Percentiles rank a stretch among this genome's conserved stretches.
Evolutionary conservation across 2,888 invertebrate genomes (phyloP).

Genomic region (Tenthredo mesomela): DNA sequence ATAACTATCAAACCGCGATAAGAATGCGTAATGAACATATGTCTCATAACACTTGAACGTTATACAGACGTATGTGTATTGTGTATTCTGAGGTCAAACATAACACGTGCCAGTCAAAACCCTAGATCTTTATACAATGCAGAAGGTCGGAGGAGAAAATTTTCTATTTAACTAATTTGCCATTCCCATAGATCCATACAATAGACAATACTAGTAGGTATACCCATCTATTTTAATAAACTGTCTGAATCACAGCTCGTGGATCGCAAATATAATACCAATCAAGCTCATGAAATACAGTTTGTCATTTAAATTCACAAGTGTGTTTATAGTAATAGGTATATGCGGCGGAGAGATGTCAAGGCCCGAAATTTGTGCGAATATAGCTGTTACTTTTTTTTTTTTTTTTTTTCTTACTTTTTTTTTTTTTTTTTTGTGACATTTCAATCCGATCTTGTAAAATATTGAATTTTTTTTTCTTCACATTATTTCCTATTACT

Average conservation of each 20-base stretch:
- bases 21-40: background rate
- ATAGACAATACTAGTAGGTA: too few relatives aligned
- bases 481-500: background rate
- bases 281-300: too few relatives aligned
- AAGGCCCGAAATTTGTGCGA: background rate
- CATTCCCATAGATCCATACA: too few relatives aligned
- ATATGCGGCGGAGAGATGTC: background rate
- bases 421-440: background rate
- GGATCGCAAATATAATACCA: too few relatives aligned
- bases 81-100: background rate
- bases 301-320: too few relatives aligned
- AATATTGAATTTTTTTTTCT: background rate
- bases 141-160: too few relatives aligned
- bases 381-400: background rate
- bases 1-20: background rate
- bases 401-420: background rate
- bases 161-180: too few relatives aligned
- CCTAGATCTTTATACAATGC: background rate
- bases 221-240: too few relatives aligned
- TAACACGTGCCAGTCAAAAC: background rate
- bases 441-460: background rate
- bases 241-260: too few relatives aligned
- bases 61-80: background rate
- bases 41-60: background rate
- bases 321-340: too few relatives aligned